phyloP scores from a whole-genome alignment of 1,140 invertebrate genomes.

The Papilio helenus region DNA sequence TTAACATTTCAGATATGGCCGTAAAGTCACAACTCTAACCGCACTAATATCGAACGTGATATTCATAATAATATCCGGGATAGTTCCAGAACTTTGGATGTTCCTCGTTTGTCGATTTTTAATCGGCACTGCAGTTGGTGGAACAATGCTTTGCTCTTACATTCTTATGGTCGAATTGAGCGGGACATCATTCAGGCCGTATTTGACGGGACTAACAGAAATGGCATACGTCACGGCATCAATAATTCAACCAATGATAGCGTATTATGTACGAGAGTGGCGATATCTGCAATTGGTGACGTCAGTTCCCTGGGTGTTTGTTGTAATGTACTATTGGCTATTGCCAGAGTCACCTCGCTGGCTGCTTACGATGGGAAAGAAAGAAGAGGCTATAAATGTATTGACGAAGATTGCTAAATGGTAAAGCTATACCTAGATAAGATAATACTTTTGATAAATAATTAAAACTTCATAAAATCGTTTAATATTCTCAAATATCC shows the following conservation, averaged over 20 bases:
- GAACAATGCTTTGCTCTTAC: conserved; percentile 85
- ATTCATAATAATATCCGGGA: conserved; percentile 83
- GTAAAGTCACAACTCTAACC: conserved; percentile 84
- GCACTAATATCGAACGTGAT: conserved; percentile 79
- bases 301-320: conserved; percentile 81
- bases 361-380: conserved; percentile 69
- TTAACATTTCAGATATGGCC: conserved; percentile 83
- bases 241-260: conserved; percentile 84
- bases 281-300: conserved; percentile 85
- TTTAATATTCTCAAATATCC: no score
- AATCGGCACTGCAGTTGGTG: conserved; percentile 84
- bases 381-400: conserved; percentile 62
- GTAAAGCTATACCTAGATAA: conserved; percentile 48
- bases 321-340: conserved; percentile 62
- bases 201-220: conserved; percentile 61
- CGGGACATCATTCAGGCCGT: conserved; percentile 73
- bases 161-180: conserved; percentile 80
- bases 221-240: conserved; percentile 76
- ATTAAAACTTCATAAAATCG: no score
- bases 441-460: neutral
- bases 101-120: conserved; percentile 85
- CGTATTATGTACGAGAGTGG: conserved; percentile 87
- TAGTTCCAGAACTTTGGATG: conserved; percentile 84
- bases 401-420: conserved; percentile 67
- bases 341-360: conserved; percentile 77